Evolutionary conservation across 53 echinoderm and acorn worm species (phyloP).

Genomic region (Holothuria scabra): DNA sequence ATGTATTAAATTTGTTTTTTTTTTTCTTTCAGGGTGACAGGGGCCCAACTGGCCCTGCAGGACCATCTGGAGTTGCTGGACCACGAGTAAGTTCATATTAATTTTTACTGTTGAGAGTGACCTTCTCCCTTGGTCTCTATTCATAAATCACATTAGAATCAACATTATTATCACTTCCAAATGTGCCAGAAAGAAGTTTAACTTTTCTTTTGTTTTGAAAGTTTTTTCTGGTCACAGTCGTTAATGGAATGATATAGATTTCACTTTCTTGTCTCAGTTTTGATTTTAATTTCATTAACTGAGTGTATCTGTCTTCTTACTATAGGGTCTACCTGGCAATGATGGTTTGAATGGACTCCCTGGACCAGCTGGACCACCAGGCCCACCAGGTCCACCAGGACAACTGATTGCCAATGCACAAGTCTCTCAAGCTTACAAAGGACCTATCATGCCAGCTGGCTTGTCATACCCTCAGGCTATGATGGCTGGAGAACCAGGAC

Average conservation of each 20-base stretch:
- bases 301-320: neutral
- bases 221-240: too few species aligned
- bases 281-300: too few species aligned
- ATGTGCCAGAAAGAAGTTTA: too few species aligned
- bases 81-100: slow-evolving; percentile 31
- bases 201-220: too few species aligned
- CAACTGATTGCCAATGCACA: slow-evolving; percentile 64
- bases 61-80: slow-evolving; percentile 39
- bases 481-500: slow-evolving; percentile 71
- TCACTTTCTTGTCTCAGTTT: too few species aligned
- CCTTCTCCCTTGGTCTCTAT: too few species aligned
- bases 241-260: too few species aligned
- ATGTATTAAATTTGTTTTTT: neutral
- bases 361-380: slow-evolving; percentile 81
- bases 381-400: slow-evolving; percentile 92
- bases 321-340: slow-evolving; percentile 75
- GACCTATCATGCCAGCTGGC: slow-evolving; percentile 59
- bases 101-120: neutral
- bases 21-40: slow-evolving; percentile 31
- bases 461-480: slow-evolving; percentile 50
- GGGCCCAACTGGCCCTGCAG: slow-evolving; percentile 53
- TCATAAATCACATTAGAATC: neutral
- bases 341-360: slow-evolving; percentile 84
- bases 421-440: slow-evolving; percentile 68
- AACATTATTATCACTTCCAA: too few species aligned